These are phyloP conservation scores for Callyntrura guangdongensis DNA, from an alignment of 2,888 invertebrate genomes.

Conservation along the genomic window DNA sequence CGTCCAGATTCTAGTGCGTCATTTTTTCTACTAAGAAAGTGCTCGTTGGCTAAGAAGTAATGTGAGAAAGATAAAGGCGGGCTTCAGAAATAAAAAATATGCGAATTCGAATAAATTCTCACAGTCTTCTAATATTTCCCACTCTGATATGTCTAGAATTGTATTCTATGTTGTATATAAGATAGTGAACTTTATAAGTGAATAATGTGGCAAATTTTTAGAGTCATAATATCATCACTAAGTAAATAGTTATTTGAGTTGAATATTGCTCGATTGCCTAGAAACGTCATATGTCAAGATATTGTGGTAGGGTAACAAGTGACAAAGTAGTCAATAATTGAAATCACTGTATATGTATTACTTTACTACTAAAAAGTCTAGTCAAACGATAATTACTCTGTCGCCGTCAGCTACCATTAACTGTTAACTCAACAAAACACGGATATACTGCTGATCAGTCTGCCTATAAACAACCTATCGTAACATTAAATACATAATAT, in stretches of 20 bases:
- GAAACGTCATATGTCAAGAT: neutral
- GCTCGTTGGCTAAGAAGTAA: neutral
- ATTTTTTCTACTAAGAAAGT: neutral
- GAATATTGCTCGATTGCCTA: neutral
- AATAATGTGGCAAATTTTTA: constrained; percentile 37
- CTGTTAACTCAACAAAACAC: neutral
- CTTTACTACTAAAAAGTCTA: neutral
- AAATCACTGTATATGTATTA: neutral
- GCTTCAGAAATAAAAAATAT: constrained; percentile 16
- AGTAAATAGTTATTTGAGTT: neutral
- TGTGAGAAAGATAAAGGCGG: constrained; percentile 35
- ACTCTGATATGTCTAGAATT: constrained; percentile 68
- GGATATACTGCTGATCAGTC: constrained; percentile 61
- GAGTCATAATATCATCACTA: constrained; percentile 58
- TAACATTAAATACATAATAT: neutral
- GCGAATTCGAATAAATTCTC: constrained; percentile 43
- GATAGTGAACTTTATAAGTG: constrained; percentile 15
- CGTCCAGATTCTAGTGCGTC: constrained; percentile 16
- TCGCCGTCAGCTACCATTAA: neutral
- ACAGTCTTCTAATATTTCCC: constrained; percentile 73
- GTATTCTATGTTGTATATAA: constrained; percentile 35
- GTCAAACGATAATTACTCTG: neutral
- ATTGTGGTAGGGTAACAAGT: too few relatives aligned
- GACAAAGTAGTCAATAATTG: neutral
- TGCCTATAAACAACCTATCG: constrained; percentile 9